Conservation (phyloP, 2,797 vertebrate genomes). For the Poeciliopsis presidionis region DNA sequence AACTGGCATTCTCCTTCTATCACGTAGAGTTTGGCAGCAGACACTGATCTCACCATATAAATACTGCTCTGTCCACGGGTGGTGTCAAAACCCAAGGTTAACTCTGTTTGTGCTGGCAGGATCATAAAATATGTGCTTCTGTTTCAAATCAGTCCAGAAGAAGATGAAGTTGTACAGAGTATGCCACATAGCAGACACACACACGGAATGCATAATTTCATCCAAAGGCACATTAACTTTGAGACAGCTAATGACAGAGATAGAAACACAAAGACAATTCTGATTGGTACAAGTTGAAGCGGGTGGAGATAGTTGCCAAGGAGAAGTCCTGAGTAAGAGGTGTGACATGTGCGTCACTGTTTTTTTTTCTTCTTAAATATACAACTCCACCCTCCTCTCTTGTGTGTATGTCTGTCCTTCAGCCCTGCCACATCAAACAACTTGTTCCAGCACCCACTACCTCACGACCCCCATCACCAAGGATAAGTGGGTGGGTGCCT, state of each 20-base stretch:
- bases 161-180: slow-evolving; percentile 39
- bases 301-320: slow-evolving; percentile 70
- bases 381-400: slow-evolving; percentile 47
- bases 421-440: slow-evolving; percentile 43
- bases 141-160: slow-evolving; percentile 45
- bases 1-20: not conserved
- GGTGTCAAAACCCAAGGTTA: slow-evolving; percentile 54
- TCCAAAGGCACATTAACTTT: slow-evolving; percentile 72
- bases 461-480: slow-evolving; percentile 18
- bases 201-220: slow-evolving; percentile 52
- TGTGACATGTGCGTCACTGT: slow-evolving; percentile 65
- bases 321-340: slow-evolving; percentile 68
- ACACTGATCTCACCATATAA: slow-evolving; percentile 28
- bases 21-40: slow-evolving; percentile 20
- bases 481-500: slow-evolving; percentile 31
- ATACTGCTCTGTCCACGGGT: slow-evolving; percentile 14
- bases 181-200: slow-evolving; percentile 1
- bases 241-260: slow-evolving; percentile 57
- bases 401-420: slow-evolving; percentile 8
- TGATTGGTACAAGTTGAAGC: slow-evolving; percentile 43
- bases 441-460: slow-evolving; percentile 15
- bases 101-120: slow-evolving; percentile 41
- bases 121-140: slow-evolving; percentile 35
- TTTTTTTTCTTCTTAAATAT: slow-evolving; percentile 33
- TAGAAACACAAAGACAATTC: slow-evolving; percentile 44